A percentile compares a stretch with the other conserved stretches of the same genome.
Evolutionary conservation across 2,113 vertebrate species (phyloP).

Genomic region (Hippocampus zosterae): DNA sequence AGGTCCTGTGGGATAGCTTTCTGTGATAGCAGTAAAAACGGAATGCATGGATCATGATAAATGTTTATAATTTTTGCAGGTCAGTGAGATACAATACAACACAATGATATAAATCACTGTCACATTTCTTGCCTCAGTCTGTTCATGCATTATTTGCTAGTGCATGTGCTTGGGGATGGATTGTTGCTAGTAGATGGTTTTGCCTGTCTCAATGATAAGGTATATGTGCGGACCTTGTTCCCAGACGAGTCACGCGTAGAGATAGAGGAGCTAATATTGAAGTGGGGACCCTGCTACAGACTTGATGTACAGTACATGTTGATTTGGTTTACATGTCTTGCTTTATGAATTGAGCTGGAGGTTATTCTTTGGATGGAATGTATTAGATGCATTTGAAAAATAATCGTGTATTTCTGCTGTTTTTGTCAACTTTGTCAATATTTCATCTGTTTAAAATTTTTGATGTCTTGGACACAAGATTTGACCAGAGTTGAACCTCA

Average conservation of each 20-base stretch:
- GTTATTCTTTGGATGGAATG: not conserved
- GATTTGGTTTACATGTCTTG: not conserved
- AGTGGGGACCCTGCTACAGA: conserved; percentile 60
- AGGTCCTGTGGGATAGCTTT: not conserved
- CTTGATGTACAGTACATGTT: conserved; percentile 19
- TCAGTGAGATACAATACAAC: not conserved
- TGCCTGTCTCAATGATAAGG: conserved; percentile 34
- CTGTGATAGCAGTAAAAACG: not conserved
- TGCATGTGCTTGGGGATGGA: not conserved
- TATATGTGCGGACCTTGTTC: conserved; percentile 63
- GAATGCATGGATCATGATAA: not conserved
- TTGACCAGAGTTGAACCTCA: not conserved
- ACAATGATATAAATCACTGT: not conserved
- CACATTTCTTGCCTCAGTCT: not conserved
- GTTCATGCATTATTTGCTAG: not conserved
- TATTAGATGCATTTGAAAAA: not conserved
- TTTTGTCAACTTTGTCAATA: not conserved
- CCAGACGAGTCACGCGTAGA: conserved; percentile 66
- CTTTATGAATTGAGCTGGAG: not conserved
- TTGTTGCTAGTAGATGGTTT: conserved; percentile 31
- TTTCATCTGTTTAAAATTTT: not conserved
- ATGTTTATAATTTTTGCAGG: not conserved
- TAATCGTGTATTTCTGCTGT: not conserved
- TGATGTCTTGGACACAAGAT: conserved; percentile 1
- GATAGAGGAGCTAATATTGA: conserved; percentile 75